Evolutionary conservation across 2,888 invertebrate species (phyloP).

Genomic region (Dascillus cervinus): DNA sequence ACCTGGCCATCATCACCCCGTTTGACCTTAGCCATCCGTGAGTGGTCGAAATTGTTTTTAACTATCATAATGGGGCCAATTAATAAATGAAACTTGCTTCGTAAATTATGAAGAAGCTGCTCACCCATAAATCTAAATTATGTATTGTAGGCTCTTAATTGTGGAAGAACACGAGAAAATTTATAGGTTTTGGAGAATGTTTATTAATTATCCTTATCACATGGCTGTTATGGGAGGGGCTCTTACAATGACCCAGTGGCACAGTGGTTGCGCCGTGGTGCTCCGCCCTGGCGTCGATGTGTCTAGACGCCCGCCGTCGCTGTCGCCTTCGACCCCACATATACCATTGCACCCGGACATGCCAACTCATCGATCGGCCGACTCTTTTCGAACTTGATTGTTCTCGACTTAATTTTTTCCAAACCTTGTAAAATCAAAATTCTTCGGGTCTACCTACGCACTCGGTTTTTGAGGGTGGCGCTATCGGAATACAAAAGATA

Average conservation of each 20-base stretch:
- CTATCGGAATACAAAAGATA: conserved; percentile 16
- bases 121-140: too few relatives aligned
- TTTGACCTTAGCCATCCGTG: too few relatives aligned
- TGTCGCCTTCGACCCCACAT: conserved; percentile 30
- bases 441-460: too few relatives aligned
- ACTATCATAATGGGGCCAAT: too few relatives aligned
- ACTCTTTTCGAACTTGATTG: not conserved
- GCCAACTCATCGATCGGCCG: conserved; percentile 23
- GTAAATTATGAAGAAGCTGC: too few relatives aligned
- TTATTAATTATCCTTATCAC: conserved; percentile 3
- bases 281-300: conserved; percentile 37
- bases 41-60: too few relatives aligned
- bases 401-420: not conserved
- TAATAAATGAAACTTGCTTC: too few relatives aligned
- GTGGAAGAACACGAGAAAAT: too few relatives aligned
- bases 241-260: conserved; percentile 29
- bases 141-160: too few relatives aligned
- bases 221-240: conserved; percentile 3
- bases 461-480: too few relatives aligned
- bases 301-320: conserved; percentile 38
- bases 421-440: not conserved
- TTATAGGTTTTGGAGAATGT: too few relatives aligned
- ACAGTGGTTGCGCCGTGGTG: conserved; percentile 24
- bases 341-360: conserved; percentile 29
- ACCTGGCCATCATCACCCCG: conserved; percentile 14